phyloP scores from a whole-genome alignment of 2,797 vertebrate genomes.

The Apogon hyalosoma region DNA sequence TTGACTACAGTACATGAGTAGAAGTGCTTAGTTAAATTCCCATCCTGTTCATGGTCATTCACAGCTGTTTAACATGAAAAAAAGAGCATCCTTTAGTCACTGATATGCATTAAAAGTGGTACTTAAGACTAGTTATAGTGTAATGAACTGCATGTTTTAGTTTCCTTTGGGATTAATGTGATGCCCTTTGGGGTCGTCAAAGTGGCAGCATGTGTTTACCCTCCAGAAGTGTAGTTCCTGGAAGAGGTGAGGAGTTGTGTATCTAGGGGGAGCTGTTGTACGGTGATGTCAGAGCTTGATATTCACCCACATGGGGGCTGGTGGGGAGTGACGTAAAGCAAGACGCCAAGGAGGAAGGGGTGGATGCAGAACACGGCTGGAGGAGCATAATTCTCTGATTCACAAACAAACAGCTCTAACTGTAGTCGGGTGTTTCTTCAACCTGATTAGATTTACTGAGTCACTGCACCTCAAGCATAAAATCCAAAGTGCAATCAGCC shows the following conservation, averaged over 20 bases:
- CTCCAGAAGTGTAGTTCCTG: background rate
- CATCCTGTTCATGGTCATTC: too few species aligned
- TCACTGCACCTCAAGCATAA: background rate
- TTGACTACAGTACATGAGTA: too few species aligned
- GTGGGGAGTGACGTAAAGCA: slow-evolving; percentile 13
- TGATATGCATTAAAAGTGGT: too few species aligned
- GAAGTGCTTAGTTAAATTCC: too few species aligned
- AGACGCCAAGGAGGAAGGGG: slow-evolving; percentile 27
- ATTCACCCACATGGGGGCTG: slow-evolving; percentile 25
- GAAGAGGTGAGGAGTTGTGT: slow-evolving; percentile 44
- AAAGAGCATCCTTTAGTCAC: too few species aligned
- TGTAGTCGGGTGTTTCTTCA: background rate
- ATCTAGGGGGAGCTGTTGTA: slow-evolving; percentile 76
- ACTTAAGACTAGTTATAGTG: too few species aligned
- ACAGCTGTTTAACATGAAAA: too few species aligned
- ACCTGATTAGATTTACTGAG: background rate
- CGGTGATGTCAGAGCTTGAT: slow-evolving; percentile 64
- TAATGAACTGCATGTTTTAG: too few species aligned
- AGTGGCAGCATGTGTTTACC: background rate
- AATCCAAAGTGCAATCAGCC: too few species aligned
- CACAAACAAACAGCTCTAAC: slow-evolving; percentile 16
- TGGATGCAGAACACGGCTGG: slow-evolving; percentile 38
- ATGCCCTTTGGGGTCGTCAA: too few species aligned
- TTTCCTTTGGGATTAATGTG: too few species aligned
- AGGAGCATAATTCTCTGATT: slow-evolving; percentile 42